A percentile compares a stretch with the other conserved stretches of the same genome.
Conservation (phyloP, 2,113 vertebrate species). For the Dromaius novaehollandiae region DNA sequence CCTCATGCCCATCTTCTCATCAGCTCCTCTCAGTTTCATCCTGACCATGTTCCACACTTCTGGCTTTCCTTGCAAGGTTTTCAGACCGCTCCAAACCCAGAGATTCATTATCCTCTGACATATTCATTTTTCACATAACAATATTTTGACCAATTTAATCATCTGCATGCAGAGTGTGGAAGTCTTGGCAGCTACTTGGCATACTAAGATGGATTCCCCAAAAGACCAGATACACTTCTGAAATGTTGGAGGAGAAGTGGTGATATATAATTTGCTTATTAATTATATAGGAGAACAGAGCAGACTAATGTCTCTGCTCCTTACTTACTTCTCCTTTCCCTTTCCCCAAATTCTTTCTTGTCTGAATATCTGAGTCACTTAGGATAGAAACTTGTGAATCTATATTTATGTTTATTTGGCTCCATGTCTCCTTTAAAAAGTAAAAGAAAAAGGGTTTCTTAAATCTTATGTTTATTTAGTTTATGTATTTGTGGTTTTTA, state of each 20-base stretch:
- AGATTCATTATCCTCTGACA: slow-evolving; percentile 54
- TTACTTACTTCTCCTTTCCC: background rate
- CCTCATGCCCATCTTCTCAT: background rate
- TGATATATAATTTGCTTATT: slow-evolving; percentile 65
- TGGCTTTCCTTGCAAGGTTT: slow-evolving; percentile 1
- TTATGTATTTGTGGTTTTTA: background rate
- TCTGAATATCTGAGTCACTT: background rate
- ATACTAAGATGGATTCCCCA: slow-evolving; percentile 65
- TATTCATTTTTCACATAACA: slow-evolving; percentile 59
- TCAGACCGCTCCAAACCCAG: slow-evolving; percentile 37
- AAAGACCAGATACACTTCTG: slow-evolving; percentile 53
- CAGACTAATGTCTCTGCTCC: slow-evolving; percentile 8
- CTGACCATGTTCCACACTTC: background rate
- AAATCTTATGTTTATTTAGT: background rate
- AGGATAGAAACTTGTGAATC: background rate
- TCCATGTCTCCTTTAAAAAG: background rate
- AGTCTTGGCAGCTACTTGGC: slow-evolving; percentile 64
- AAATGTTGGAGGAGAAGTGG: slow-evolving; percentile 49
- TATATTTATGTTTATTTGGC: background rate
- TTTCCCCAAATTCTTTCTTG: background rate
- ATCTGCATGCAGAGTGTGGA: slow-evolving; percentile 60
- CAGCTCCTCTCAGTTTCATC: background rate
- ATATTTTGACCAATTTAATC: slow-evolving; percentile 69
- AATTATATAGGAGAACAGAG: slow-evolving; percentile 49
- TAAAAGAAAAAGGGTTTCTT: background rate